These are phyloP conservation scores for Cichlasoma orientale DNA, from an alignment of 2,797 vertebrate genomes.

Conservation along the genomic window DNA sequence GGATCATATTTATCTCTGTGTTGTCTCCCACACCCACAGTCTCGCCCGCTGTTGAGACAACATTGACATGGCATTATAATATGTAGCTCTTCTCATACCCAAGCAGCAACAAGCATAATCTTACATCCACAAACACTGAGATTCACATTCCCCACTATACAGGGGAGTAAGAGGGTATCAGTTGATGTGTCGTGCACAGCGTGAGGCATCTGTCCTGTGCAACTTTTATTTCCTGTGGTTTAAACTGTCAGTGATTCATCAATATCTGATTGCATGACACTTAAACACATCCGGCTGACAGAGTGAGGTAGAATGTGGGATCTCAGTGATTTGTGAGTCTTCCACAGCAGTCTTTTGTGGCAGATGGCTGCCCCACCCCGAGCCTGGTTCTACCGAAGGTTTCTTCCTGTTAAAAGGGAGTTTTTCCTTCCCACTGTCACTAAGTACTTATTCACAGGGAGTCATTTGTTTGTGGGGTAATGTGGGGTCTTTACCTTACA, in stretches of 20 bases:
- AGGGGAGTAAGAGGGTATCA: background rate
- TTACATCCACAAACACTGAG: background rate
- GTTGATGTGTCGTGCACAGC: background rate
- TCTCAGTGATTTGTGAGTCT: background rate
- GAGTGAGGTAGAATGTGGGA: background rate
- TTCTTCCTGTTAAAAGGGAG: no score
- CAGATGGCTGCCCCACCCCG: no score
- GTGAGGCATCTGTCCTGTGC: background rate
- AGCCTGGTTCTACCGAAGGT: no score
- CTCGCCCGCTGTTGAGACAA: constrained; percentile 1
- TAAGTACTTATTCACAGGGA: no score
- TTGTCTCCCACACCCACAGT: constrained; percentile 4
- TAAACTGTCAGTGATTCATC: background rate
- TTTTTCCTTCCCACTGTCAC: no score
- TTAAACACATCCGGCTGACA: background rate
- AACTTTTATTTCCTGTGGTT: background rate
- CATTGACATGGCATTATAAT: constrained; percentile 3
- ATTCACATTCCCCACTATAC: background rate
- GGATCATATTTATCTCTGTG: constrained; percentile 21
- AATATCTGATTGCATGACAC: background rate
- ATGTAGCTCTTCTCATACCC: background rate
- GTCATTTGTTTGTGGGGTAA: no score
- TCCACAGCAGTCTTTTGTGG: no score
- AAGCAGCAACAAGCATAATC: constrained; percentile 19
- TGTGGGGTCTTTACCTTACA: no score